Conservation (phyloP, 1,140 invertebrate genomes). For the Drosophila grimshawi region DNA sequence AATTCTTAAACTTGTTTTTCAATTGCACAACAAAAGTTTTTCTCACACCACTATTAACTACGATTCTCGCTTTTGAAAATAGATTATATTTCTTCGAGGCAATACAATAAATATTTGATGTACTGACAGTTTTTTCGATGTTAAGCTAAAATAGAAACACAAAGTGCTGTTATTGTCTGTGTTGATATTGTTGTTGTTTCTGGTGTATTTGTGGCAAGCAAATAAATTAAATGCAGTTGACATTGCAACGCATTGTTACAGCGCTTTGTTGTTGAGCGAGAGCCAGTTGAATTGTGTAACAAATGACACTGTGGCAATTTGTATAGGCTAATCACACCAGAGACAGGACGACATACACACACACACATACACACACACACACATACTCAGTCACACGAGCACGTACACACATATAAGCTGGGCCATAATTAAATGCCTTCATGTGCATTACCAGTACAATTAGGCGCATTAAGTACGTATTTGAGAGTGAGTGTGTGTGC, state of each 20-base stretch:
- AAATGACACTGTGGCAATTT: conserved; percentile 78
- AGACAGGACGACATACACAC: conserved; percentile 16
- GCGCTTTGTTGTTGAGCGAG: conserved; percentile 16
- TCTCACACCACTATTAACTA: too few relatives aligned
- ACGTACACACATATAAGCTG: conserved; percentile 3
- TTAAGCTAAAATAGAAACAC: conserved; percentile 63
- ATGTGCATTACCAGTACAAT: conserved; percentile 76
- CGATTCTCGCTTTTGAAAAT: too few relatives aligned
- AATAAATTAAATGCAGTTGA: conserved; percentile 74
- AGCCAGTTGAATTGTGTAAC: conserved; percentile 45
- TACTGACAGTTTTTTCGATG: conserved; percentile 63
- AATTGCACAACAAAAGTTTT: too few relatives aligned
- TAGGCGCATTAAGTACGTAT: conserved; percentile 57
- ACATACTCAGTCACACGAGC: background rate
- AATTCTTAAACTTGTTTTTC: too few relatives aligned
- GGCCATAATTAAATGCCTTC: conserved; percentile 73
- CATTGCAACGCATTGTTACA: conserved; percentile 30
- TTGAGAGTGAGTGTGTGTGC: conserved; percentile 27
- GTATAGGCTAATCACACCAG: conserved; percentile 70
- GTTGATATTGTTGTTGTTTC: conserved; percentile 9
- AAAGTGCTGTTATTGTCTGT: conserved; percentile 28
- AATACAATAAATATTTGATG: conserved; percentile 63
- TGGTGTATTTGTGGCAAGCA: conserved; percentile 41
- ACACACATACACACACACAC: background rate
- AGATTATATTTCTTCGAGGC: conserved; percentile 25